These are phyloP conservation scores for Pelecanoides urinatrix DNA, from an alignment of 2,113 vertebrate genomes.

Conservation along the genomic window DNA sequence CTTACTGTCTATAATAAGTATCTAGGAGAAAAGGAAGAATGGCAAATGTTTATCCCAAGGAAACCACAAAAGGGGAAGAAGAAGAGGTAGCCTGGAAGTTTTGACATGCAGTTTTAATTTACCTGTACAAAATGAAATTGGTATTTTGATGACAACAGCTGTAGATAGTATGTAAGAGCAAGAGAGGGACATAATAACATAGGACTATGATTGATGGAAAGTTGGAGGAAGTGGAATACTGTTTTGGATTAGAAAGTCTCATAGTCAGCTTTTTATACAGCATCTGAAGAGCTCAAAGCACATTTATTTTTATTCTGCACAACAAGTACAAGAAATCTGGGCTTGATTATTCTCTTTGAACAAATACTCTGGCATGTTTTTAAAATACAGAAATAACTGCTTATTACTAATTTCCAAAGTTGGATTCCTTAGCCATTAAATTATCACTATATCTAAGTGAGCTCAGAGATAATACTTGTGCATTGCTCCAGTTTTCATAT, in stretches of 20 bases:
- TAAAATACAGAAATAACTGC: background rate
- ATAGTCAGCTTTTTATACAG: background rate
- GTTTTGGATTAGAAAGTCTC: background rate
- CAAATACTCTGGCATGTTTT: background rate
- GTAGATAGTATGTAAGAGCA: background rate
- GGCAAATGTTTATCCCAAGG: background rate
- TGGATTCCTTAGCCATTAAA: background rate
- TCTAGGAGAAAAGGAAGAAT: background rate
- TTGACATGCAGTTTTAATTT: background rate
- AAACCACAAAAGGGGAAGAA: background rate
- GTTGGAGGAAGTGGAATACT: background rate
- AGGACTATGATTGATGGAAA: background rate
- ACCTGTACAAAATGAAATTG: background rate
- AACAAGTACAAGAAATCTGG: background rate
- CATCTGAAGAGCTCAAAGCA: background rate
- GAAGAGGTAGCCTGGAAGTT: background rate
- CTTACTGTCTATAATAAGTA: background rate
- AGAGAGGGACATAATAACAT: background rate
- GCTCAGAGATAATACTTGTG: background rate
- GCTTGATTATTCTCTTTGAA: conserved; percentile 4
- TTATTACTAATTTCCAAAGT: background rate
- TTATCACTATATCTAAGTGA: background rate
- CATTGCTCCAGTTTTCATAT: background rate
- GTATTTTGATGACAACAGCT: background rate
- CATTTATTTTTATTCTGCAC: background rate